Conservation (phyloP, 2,113 vertebrate species). For the Pseudopodoces humilis region DNA sequence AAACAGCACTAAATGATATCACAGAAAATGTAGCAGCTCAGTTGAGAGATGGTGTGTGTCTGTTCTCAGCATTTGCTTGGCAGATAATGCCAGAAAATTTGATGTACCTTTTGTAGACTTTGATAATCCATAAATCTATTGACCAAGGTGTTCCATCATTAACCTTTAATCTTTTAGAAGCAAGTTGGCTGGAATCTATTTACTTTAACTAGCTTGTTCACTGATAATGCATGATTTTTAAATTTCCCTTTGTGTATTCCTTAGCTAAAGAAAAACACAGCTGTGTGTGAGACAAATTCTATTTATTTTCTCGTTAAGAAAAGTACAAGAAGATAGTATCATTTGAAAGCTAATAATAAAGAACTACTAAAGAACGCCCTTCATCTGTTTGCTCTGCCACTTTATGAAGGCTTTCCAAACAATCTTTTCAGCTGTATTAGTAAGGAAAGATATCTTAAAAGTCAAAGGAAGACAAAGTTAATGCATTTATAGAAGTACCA, state of each 20-base stretch:
- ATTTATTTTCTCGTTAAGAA: conserved; percentile 84
- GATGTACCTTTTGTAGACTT: conserved; percentile 71
- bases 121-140: conserved; percentile 84
- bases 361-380: conserved; percentile 77
- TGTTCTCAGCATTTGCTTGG: conserved; percentile 30
- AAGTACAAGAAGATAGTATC: conserved; percentile 81
- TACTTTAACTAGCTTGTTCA: conserved; percentile 74
- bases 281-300: conserved; percentile 76
- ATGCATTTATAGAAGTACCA: conserved; percentile 80
- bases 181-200: conserved; percentile 74
- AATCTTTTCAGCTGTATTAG: conserved; percentile 79
- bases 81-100: conserved; percentile 69
- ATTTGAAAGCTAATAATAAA: conserved; percentile 74
- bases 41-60: conserved; percentile 25
- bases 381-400: conserved; percentile 80
- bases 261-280: conserved; percentile 80
- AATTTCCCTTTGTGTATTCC: conserved; percentile 78
- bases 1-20: conserved; percentile 53
- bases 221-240: conserved; percentile 77
- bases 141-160: conserved; percentile 74
- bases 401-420: conserved; percentile 82
- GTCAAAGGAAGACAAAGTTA: conserved; percentile 84
- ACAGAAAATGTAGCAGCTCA: conserved; percentile 50
- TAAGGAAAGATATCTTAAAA: conserved; percentile 79
- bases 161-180: conserved; percentile 80